Conservation (phyloP, 2,113 vertebrate genomes). For the Bubo bubo region DNA sequence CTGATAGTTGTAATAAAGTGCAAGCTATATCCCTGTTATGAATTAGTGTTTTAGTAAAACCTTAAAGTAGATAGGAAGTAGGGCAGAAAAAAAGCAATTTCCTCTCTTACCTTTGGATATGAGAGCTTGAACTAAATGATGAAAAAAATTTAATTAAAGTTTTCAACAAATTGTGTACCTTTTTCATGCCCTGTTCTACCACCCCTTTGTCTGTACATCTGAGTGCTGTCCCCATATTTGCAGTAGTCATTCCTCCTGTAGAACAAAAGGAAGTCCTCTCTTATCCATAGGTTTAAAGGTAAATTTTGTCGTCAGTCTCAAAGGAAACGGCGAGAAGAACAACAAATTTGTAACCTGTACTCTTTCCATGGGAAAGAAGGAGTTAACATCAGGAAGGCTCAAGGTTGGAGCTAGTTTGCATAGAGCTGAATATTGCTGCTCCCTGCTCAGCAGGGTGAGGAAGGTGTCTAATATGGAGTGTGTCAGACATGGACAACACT, state of each 20-base stretch:
- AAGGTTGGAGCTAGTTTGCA: neutral
- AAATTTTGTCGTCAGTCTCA: neutral
- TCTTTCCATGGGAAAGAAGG: neutral
- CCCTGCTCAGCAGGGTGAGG: neutral
- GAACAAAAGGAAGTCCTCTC: neutral
- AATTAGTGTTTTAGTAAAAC: neutral
- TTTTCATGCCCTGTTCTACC: neutral
- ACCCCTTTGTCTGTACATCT: neutral
- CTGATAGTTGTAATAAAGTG: neutral
- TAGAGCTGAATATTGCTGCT: neutral
- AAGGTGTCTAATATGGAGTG: neutral
- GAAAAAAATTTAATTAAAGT: neutral
- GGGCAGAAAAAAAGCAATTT: neutral
- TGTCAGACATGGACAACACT: neutral
- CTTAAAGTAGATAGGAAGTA: neutral
- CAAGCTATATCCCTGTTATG: neutral
- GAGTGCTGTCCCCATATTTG: neutral
- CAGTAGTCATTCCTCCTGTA: neutral
- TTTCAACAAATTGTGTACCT: neutral
- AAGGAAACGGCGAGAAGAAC: neutral
- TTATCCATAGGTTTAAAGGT: neutral
- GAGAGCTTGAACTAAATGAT: neutral
- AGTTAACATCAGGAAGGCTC: neutral
- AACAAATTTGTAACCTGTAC: neutral
- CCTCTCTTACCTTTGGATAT: neutral